Percentiles rank a stretch among this genome's conserved stretches.
phyloP scores from a whole-genome alignment of 92 coral and sea anemone species.

The Palythoa grandis region DNA sequence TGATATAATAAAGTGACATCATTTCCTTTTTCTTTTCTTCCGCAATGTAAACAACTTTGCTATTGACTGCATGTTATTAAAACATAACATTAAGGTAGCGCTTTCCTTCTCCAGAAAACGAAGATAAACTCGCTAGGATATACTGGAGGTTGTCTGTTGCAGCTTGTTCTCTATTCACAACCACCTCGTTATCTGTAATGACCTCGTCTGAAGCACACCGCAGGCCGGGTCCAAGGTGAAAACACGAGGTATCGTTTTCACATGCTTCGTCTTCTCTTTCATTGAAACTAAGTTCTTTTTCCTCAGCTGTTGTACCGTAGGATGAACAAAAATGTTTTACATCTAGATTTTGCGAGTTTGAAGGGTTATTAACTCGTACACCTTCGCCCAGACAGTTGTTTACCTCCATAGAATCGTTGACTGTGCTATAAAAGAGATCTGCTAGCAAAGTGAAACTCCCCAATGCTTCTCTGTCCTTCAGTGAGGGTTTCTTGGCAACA shows the following conservation, averaged over 20 bases:
- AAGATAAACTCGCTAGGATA: constrained; percentile 19
- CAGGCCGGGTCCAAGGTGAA: not conserved
- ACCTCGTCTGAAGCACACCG: not conserved
- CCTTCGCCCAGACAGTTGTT: not conserved
- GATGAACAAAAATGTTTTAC: not conserved
- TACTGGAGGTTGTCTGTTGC: not conserved
- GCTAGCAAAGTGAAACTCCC: not conserved
- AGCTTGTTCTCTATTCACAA: not conserved
- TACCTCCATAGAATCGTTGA: not conserved
- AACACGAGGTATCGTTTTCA: not conserved
- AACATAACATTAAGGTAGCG: constrained; percentile 37
- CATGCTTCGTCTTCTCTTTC: not conserved
- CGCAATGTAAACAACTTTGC: no score
- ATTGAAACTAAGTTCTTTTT: not conserved
- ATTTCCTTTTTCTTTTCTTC: no score
- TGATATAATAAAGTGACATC: no score
- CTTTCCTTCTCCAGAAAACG: constrained; percentile 34
- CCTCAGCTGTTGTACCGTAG: not conserved
- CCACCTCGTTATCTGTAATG: not conserved
- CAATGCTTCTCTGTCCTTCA: not conserved
- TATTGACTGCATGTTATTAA: not conserved
- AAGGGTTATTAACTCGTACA: not conserved
- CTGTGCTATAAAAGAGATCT: constrained; percentile 18
- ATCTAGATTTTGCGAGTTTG: not conserved
- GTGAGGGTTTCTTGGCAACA: not conserved